A percentile compares a stretch with the other conserved stretches of the same genome.
phyloP scores from a whole-genome alignment of 1,140 invertebrate species.

The Bradysia coprophila region DNA sequence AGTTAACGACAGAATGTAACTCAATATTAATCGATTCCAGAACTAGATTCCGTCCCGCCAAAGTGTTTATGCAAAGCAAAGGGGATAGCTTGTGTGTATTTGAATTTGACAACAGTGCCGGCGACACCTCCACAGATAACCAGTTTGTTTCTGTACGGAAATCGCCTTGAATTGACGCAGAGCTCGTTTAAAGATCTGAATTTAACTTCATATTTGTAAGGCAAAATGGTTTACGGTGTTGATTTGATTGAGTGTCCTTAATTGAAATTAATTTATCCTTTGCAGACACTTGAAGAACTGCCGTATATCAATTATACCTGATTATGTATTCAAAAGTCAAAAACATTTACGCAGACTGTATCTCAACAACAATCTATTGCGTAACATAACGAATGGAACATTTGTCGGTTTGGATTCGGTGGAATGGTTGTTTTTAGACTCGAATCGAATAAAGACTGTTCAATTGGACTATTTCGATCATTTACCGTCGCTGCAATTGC shows the following conservation, averaged over 20 bases:
- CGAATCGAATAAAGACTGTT: not conserved
- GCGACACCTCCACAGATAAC: too few species aligned
- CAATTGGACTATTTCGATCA: too few species aligned
- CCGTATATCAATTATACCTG: not conserved
- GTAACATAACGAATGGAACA: not conserved
- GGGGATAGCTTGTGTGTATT: too few species aligned
- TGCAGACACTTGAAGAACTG: not conserved
- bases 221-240: not conserved
- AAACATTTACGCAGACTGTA: not conserved
- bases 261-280: not conserved
- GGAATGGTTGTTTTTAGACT: not conserved
- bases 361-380: not conserved
- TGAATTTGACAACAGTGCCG: too few species aligned
- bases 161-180: not conserved
- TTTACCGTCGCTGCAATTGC: too few species aligned
- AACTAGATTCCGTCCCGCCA: too few species aligned
- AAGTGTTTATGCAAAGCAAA: too few species aligned
- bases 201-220: not conserved
- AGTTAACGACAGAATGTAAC: too few species aligned
- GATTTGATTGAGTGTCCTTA: not conserved
- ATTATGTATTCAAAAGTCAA: not conserved
- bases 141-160: not conserved
- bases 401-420: conserved; percentile 2
- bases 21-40: too few species aligned
- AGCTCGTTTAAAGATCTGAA: not conserved